phyloP scores from a whole-genome alignment of 64 coral and sea anemone species.

The Platygyra sinensis region DNA sequence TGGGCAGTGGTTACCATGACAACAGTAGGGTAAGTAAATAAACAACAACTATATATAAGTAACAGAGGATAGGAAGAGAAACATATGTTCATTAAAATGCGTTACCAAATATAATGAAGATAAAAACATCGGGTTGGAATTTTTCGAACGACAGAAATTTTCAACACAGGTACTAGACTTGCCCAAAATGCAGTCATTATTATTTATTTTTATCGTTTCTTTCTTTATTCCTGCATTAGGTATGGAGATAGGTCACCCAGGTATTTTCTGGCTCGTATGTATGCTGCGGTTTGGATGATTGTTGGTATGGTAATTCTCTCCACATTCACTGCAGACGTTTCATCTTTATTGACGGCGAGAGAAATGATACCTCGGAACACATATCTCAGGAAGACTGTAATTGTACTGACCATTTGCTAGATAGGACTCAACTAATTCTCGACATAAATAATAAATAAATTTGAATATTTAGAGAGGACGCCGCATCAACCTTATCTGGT shows the following conservation, averaged over 20 bases:
- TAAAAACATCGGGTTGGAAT: too few species aligned
- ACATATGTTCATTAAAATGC: too few species aligned
- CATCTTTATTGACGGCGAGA: background rate
- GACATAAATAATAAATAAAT: too few species aligned
- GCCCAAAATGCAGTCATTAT: background rate
- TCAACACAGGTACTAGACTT: background rate
- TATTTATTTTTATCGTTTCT: background rate
- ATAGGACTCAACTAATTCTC: background rate
- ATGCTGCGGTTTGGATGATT: slow-evolving; percentile 42
- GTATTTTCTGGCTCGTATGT: slow-evolving; percentile 31
- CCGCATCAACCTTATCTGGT: too few species aligned
- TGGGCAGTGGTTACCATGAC: slow-evolving; percentile 67
- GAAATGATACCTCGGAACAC: background rate
- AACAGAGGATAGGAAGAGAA: too few species aligned
- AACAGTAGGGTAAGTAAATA: slow-evolving; percentile 43
- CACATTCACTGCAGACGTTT: slow-evolving; percentile 48
- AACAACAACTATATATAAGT: background rate
- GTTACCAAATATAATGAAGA: too few species aligned
- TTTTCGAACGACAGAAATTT: background rate
- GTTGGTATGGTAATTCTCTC: slow-evolving; percentile 38
- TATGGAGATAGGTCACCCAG: slow-evolving; percentile 46
- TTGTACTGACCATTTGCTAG: background rate
- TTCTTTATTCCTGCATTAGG: background rate
- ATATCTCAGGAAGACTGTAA: background rate
- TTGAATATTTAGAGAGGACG: too few species aligned